Evolutionary conservation across 2,113 vertebrate species (phyloP).

Genomic region (Coptodon bakossiorum): DNA sequence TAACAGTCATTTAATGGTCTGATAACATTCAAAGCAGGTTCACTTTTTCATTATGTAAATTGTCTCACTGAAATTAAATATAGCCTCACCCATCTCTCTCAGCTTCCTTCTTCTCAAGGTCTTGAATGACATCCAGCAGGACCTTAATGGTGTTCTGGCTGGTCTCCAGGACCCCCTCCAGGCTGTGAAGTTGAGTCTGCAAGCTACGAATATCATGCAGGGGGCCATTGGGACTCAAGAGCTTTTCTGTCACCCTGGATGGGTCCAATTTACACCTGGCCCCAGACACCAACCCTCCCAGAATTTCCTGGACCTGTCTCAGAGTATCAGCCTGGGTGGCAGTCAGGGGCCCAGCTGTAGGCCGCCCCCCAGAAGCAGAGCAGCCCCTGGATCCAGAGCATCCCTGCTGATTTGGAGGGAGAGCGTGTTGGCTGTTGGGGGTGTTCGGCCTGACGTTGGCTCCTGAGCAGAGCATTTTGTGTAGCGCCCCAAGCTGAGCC

Average conservation of each 20-base stretch:
- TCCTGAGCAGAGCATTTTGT: slow-evolving; percentile 71
- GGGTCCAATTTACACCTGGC: slow-evolving; percentile 70
- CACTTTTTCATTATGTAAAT: not conserved
- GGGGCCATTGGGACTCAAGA: slow-evolving; percentile 60
- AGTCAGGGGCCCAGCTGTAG: slow-evolving; percentile 42
- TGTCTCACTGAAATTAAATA: slow-evolving; percentile 4
- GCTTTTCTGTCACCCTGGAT: slow-evolving; percentile 55
- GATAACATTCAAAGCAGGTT: not conserved
- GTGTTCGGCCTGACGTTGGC: slow-evolving; percentile 51
- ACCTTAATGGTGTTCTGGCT: slow-evolving; percentile 87
- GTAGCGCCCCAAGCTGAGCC: slow-evolving; percentile 60
- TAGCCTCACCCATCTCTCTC: slow-evolving; percentile 80
- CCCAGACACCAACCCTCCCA: slow-evolving; percentile 77
- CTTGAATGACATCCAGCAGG: slow-evolving; percentile 86
- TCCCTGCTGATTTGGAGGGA: slow-evolving; percentile 54
- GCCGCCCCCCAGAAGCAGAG: slow-evolving; percentile 34
- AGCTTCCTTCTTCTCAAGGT: slow-evolving; percentile 86
- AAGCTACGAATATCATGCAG: slow-evolving; percentile 72
- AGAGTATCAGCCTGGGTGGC: slow-evolving; percentile 64
- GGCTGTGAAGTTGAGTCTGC: slow-evolving; percentile 79
- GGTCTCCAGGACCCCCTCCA: slow-evolving; percentile 84
- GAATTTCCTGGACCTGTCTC: slow-evolving; percentile 75
- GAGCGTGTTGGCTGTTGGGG: slow-evolving; percentile 54
- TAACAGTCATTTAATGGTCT: not conserved
- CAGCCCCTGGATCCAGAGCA: slow-evolving; percentile 53